phyloP scores from a whole-genome alignment of 2,888 invertebrate species.

The Pyrochroa serraticornis region DNA sequence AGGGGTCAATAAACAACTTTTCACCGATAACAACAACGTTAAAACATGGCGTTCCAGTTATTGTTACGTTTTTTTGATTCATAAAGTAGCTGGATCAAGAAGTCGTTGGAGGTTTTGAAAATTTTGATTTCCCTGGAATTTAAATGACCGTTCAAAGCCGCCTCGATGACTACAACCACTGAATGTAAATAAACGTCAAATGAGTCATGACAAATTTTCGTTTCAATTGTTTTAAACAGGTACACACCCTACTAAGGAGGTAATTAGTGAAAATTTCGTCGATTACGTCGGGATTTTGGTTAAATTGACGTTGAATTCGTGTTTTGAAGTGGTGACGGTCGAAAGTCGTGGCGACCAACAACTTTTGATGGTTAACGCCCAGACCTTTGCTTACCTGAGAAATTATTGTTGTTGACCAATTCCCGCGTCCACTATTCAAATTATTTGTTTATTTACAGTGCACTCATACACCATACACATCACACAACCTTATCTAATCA shows the following conservation, averaged over 20 bases:
- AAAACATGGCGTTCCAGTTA: neutral
- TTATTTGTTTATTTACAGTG: slow-evolving; percentile 15
- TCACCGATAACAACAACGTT: neutral
- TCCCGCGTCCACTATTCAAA: slow-evolving; percentile 26
- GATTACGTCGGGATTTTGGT: neutral
- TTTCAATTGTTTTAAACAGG: slow-evolving; percentile 15
- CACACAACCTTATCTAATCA: slow-evolving; percentile 26
- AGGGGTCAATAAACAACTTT: neutral
- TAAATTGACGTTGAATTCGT: neutral
- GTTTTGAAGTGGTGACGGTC: neutral
- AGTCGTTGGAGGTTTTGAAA: too few relatives aligned
- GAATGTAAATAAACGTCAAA: slow-evolving; percentile 24
- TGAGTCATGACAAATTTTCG: slow-evolving; percentile 29
- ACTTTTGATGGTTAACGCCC: slow-evolving; percentile 27
- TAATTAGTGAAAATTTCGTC: slow-evolving; percentile 13
- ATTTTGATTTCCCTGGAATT: too few relatives aligned
- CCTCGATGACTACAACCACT: neutral
- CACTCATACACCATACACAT: slow-evolving; percentile 10
- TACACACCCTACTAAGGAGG: slow-evolving; percentile 22
- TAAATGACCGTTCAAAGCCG: neutral
- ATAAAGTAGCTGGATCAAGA: neutral
- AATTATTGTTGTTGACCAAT: slow-evolving; percentile 23
- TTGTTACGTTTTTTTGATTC: neutral
- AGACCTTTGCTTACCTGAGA: slow-evolving; percentile 24
- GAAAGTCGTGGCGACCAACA: neutral